Evolutionary conservation across 1,140 invertebrate species (phyloP).

Genomic region (Holcopasites calliopsidis): DNA sequence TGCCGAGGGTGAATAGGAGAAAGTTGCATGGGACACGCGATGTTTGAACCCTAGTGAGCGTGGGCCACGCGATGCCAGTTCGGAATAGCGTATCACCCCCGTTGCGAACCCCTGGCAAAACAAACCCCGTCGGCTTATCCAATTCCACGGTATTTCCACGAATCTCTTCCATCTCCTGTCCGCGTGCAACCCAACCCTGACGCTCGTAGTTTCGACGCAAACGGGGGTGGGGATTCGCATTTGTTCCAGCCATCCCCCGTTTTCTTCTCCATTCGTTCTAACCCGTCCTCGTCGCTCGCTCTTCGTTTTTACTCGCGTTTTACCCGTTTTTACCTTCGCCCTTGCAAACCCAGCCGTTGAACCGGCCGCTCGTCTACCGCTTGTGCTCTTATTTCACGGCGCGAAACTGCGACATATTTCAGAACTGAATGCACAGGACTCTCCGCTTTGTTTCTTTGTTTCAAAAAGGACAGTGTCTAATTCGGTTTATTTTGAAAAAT

Average conservation of each 20-base stretch:
- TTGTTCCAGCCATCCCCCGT: slow-evolving; percentile 51
- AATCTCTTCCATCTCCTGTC: slow-evolving; percentile 67
- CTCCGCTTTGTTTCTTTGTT: background rate
- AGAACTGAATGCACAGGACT: slow-evolving; percentile 46
- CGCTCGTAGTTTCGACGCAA: slow-evolving; percentile 46
- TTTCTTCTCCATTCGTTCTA: background rate
- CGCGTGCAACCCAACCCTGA: slow-evolving; percentile 37
- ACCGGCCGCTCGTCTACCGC: background rate
- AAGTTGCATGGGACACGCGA: slow-evolving; percentile 57
- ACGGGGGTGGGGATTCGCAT: slow-evolving; percentile 60
- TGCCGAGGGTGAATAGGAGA: slow-evolving; percentile 33
- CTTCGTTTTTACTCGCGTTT: slow-evolving; percentile 14
- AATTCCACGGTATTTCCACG: slow-evolving; percentile 69
- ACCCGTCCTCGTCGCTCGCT: slow-evolving; percentile 1
- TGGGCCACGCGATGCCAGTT: slow-evolving; percentile 49
- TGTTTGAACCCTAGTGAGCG: slow-evolving; percentile 40
- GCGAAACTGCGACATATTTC: slow-evolving; percentile 53
- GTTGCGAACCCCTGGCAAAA: slow-evolving; percentile 64
- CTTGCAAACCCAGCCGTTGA: slow-evolving; percentile 17
- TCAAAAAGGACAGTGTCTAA: too few species aligned
- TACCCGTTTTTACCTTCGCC: slow-evolving; percentile 36
- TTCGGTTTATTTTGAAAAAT: too few species aligned
- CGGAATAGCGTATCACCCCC: slow-evolving; percentile 38
- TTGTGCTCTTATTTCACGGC: slow-evolving; percentile 46
- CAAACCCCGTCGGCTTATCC: slow-evolving; percentile 69